A percentile compares a stretch with the other conserved stretches of the same genome.
Conservation (phyloP, 2,888 invertebrate species). For the Artemia sinica region DNA sequence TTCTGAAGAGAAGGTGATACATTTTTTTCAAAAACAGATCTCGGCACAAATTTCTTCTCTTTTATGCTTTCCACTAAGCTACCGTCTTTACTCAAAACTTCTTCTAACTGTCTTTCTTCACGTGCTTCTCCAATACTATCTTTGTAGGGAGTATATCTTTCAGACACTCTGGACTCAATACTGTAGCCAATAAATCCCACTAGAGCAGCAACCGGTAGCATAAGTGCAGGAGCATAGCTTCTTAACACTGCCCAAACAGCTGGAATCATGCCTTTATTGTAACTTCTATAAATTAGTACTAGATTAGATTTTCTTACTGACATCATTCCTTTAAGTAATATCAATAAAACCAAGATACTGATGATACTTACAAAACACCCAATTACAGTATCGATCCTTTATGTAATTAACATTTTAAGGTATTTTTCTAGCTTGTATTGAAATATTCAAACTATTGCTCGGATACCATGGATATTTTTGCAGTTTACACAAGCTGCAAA, state of each 20-base stretch:
- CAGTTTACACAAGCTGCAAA: too few relatives aligned
- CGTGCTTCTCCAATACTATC: conserved; percentile 52
- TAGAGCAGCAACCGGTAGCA: conserved; percentile 60
- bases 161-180: conserved; percentile 41
- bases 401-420: too few relatives aligned
- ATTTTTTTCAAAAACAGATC: conserved; percentile 36
- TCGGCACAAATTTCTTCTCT: conserved; percentile 39
- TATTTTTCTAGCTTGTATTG: too few relatives aligned
- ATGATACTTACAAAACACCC: too few relatives aligned
- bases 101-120: conserved; percentile 45
- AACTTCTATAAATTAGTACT: too few relatives aligned
- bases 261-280: conserved; percentile 50
- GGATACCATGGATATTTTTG: too few relatives aligned
- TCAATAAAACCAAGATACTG: too few relatives aligned
- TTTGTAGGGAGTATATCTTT: conserved; percentile 35
- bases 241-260: conserved; percentile 46
- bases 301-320: too few relatives aligned
- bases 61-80: conserved; percentile 48
- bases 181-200: conserved; percentile 75
- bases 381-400: too few relatives aligned
- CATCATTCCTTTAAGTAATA: too few relatives aligned
- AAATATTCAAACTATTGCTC: too few relatives aligned
- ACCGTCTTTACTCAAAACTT: conserved; percentile 36
- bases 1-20: conserved; percentile 31
- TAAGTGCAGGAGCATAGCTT: conserved; percentile 57